These are phyloP conservation scores for Orchestes rusci DNA, from an alignment of 2,888 invertebrate species.

Conservation along the genomic window DNA sequence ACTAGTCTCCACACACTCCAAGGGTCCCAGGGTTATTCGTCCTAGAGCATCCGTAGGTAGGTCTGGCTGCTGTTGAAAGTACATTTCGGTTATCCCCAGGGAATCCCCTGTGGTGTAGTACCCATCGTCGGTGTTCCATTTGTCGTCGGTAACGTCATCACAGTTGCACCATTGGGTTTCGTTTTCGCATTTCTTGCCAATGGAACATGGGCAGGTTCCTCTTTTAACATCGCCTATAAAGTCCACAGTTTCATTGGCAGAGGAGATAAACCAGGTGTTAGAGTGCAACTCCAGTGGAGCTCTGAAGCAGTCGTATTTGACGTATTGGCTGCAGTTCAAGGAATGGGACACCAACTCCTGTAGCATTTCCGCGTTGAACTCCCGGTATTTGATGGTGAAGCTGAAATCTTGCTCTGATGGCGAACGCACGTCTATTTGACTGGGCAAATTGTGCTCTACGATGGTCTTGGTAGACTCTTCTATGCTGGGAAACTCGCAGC, in stretches of 20 bases:
- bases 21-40: slow-evolving; percentile 79
- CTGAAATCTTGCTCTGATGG: slow-evolving; percentile 66
- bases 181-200: slow-evolving; percentile 75
- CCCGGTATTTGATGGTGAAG: slow-evolving; percentile 78
- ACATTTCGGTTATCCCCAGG: slow-evolving; percentile 85
- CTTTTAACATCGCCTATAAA: slow-evolving; percentile 73
- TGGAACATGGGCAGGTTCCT: slow-evolving; percentile 68
- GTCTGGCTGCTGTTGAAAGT: slow-evolving; percentile 79
- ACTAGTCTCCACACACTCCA: slow-evolving; percentile 95
- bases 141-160: slow-evolving; percentile 71
- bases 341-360: slow-evolving; percentile 86
- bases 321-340: slow-evolving; percentile 79
- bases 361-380: slow-evolving; percentile 85
- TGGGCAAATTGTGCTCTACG: slow-evolving; percentile 85
- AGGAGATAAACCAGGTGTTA: slow-evolving; percentile 83
- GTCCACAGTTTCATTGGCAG: slow-evolving; percentile 73
- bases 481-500: slow-evolving; percentile 84
- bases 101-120: slow-evolving; percentile 66
- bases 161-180: slow-evolving; percentile 84
- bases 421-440: slow-evolving; percentile 82
- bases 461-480: slow-evolving; percentile 81
- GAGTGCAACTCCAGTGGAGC: slow-evolving; percentile 82
- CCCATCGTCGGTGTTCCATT: slow-evolving; percentile 87
- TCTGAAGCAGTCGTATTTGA: slow-evolving; percentile 85
- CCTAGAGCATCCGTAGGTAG: slow-evolving; percentile 77